These are phyloP conservation scores for Eupithecia inturbata DNA, from an alignment of 2,888 invertebrate species.

Conservation along the genomic window DNA sequence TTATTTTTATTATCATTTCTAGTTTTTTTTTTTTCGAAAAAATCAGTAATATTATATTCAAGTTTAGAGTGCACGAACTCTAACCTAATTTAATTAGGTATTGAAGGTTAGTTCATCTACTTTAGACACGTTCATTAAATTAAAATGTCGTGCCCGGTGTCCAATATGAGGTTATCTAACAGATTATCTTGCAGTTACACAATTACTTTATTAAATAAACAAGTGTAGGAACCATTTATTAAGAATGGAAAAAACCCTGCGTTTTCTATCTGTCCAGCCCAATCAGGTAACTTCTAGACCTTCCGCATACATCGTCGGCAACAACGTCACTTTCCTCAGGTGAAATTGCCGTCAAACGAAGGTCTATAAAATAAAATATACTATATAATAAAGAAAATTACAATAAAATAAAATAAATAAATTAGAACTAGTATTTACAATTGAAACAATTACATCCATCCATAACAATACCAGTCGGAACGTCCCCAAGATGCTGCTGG, in stretches of 20 bases:
- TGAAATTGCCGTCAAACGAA: no score
- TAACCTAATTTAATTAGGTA: neutral
- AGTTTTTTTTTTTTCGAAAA: neutral
- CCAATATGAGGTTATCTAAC: constrained; percentile 68
- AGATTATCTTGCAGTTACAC: constrained; percentile 55
- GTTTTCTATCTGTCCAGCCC: neutral
- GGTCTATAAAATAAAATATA: no score
- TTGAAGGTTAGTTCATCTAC: neutral
- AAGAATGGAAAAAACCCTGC: neutral
- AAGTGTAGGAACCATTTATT: constrained; percentile 5
- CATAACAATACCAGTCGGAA: no score
- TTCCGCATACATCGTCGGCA: no score
- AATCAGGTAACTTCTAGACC: neutral
- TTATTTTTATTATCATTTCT: no score
- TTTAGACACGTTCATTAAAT: constrained; percentile 48
- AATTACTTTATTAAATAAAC: constrained; percentile 32
- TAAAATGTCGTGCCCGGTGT: constrained; percentile 52
- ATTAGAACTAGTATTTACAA: no score
- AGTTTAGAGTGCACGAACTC: neutral
- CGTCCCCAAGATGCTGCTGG: no score
- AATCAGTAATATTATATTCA: neutral
- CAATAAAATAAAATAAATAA: no score
- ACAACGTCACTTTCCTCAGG: no score
- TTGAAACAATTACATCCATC: no score
- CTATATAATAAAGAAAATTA: no score